Evolutionary conservation across 2,888 invertebrate species (phyloP).

Genomic region (Aleiodes alternator): DNA sequence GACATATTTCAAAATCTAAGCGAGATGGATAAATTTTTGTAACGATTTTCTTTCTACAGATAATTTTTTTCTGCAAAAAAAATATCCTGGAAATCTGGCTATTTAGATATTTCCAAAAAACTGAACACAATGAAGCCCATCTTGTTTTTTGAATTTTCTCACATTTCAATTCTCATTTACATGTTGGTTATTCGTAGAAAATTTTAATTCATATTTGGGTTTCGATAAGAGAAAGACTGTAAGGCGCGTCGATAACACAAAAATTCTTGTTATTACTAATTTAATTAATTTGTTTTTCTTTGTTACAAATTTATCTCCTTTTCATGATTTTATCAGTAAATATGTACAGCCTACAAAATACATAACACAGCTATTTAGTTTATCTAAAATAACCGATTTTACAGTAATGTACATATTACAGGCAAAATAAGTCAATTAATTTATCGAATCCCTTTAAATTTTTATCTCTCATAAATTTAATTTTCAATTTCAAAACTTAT

Average conservation of each 20-base stretch:
- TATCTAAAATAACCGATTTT: constrained; percentile 67
- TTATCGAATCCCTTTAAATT: constrained; percentile 8
- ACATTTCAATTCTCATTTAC: background rate
- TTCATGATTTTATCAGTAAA: constrained; percentile 53
- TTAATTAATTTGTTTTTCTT: constrained; percentile 9
- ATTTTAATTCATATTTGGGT: constrained; percentile 4
- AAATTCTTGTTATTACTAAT: constrained; percentile 25
- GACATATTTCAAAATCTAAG: no score
- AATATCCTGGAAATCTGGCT: constrained; percentile 26
- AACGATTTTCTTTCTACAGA: no score
- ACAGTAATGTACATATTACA: constrained; percentile 68
- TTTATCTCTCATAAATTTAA: background rate
- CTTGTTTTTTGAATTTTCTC: background rate
- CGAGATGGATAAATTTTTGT: no score
- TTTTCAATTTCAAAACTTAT: no score
- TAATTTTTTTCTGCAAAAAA: no score
- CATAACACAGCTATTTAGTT: constrained; percentile 67
- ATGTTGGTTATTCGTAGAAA: no score
- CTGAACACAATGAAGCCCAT: background rate
- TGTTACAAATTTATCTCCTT: constrained; percentile 44
- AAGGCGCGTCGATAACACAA: constrained; percentile 27
- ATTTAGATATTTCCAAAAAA: background rate
- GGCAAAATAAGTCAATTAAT: background rate
- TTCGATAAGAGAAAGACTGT: constrained; percentile 12
- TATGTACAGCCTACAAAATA: constrained; percentile 72